Percentiles rank a stretch among this genome's conserved stretches.
Evolutionary conservation across 2,113 vertebrate genomes (phyloP).

Genomic region (Thalassoma bifasciatum): DNA sequence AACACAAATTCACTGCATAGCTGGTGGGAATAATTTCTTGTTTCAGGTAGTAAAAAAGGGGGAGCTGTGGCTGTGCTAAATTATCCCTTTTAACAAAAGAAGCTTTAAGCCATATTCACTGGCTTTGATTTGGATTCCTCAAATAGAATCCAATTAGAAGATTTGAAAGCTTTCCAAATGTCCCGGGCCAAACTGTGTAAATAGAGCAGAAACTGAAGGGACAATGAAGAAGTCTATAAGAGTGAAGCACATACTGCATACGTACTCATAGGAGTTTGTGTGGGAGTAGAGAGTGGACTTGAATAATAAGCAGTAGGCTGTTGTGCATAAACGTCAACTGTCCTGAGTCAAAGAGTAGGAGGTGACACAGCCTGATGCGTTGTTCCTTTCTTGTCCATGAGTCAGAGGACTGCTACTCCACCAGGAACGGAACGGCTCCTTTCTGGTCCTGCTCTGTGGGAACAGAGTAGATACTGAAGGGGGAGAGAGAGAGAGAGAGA

Average conservation of each 20-base stretch:
- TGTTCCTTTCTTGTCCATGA: conserved; percentile 27
- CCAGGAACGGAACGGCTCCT: conserved; percentile 69
- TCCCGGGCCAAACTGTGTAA: conserved; percentile 54
- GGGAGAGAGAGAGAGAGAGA: conserved; percentile 5
- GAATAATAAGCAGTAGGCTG: conserved; percentile 43
- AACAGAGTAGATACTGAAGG: conserved; percentile 79
- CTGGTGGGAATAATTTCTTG: conserved; percentile 56
- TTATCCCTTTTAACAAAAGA: conserved; percentile 72
- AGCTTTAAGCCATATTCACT: conserved; percentile 65
- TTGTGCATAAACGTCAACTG: conserved; percentile 64
- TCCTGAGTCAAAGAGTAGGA: conserved; percentile 58
- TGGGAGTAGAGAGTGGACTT: conserved; percentile 23
- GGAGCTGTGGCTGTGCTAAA: conserved; percentile 57
- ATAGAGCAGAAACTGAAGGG: conserved; percentile 42
- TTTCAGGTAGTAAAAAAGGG: conserved; percentile 51
- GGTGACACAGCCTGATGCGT: conserved; percentile 36
- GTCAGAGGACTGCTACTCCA: conserved; percentile 22
- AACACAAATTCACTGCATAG: conserved; percentile 58
- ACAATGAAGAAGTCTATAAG: conserved; percentile 40
- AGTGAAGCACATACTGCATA: conserved; percentile 30
- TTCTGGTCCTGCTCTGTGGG: conserved; percentile 82
- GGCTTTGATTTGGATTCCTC: conserved; percentile 72
- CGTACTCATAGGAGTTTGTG: conserved; percentile 27
- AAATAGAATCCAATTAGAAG: conserved; percentile 80
- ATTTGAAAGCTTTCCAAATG: conserved; percentile 70